These are phyloP conservation scores for Eudasyphora cyanicolor DNA, from an alignment of 2,888 invertebrate species.

Conservation along the genomic window DNA sequence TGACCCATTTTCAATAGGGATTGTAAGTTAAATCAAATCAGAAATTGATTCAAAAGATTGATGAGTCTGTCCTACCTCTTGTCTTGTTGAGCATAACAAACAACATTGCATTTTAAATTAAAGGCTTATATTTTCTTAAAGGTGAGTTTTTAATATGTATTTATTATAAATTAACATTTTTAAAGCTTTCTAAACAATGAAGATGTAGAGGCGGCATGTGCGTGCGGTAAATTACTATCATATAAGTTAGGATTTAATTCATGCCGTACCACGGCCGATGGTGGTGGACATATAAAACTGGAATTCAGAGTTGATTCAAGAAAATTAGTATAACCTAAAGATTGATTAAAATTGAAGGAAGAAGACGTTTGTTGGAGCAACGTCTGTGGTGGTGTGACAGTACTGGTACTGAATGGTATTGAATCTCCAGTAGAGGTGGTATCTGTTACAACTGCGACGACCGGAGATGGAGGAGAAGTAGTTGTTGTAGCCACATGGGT, in stretches of 20 bases:
- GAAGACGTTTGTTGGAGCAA: too few species aligned
- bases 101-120: too few species aligned
- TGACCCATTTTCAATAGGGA: too few species aligned
- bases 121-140: too few species aligned
- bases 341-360: conserved; percentile 45
- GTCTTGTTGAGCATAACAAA: too few species aligned
- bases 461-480: background rate
- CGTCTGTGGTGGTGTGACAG: background rate
- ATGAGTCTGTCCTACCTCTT: too few species aligned
- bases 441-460: background rate
- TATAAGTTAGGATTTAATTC: conserved; percentile 45
- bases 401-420: background rate
- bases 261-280: background rate
- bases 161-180: background rate
- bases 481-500: background rate
- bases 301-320: conserved; percentile 27
- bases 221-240: conserved; percentile 50
- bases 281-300: background rate
- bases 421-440: too few species aligned
- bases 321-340: conserved; percentile 55
- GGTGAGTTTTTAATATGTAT: too few species aligned
- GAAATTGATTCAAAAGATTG: too few species aligned
- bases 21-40: too few species aligned
- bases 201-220: background rate
- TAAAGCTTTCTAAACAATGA: conserved; percentile 21